A percentile compares a stretch with the other conserved stretches of the same genome.
These are phyloP conservation scores for Siniperca chuatsi DNA, from an alignment of 2,113 vertebrate species.

Conservation along the genomic window DNA sequence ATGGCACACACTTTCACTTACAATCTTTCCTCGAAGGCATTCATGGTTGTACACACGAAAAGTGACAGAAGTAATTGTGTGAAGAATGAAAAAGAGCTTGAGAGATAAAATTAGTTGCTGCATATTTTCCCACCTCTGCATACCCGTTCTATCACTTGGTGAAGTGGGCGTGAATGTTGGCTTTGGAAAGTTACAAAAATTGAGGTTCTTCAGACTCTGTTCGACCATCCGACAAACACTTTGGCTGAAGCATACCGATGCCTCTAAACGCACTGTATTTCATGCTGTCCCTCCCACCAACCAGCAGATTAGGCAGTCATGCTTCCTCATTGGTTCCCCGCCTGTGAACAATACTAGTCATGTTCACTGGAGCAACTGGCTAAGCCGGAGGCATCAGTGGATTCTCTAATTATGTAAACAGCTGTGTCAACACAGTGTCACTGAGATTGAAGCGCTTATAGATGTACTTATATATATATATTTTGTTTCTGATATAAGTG, in stretches of 20 bases:
- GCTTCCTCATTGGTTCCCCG: background rate
- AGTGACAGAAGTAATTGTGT: background rate
- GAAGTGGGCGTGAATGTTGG: background rate
- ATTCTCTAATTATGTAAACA: slow-evolving; percentile 28
- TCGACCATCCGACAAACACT: background rate
- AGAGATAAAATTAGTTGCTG: background rate
- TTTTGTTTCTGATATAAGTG: background rate
- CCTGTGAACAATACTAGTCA: slow-evolving; percentile 14
- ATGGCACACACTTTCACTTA: background rate
- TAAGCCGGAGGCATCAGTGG: slow-evolving; percentile 5
- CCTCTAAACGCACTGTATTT: slow-evolving; percentile 1
- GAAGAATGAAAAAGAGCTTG: slow-evolving; percentile 5
- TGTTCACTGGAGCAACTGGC: slow-evolving; percentile 27
- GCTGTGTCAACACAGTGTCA: background rate
- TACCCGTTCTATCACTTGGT: background rate
- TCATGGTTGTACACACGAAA: background rate
- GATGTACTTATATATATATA: background rate
- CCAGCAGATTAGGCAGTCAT: slow-evolving; percentile 16
- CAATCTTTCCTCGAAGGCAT: background rate
- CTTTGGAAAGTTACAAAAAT: slow-evolving; percentile 5
- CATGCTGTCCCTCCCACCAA: background rate
- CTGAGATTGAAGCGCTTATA: background rate
- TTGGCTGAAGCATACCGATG: background rate
- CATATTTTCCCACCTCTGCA: background rate
- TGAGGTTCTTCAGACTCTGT: background rate